Percentiles rank a stretch among this genome's conserved stretches.
Conservation (phyloP, 2,113 vertebrate genomes). For the Labeo catla region DNA sequence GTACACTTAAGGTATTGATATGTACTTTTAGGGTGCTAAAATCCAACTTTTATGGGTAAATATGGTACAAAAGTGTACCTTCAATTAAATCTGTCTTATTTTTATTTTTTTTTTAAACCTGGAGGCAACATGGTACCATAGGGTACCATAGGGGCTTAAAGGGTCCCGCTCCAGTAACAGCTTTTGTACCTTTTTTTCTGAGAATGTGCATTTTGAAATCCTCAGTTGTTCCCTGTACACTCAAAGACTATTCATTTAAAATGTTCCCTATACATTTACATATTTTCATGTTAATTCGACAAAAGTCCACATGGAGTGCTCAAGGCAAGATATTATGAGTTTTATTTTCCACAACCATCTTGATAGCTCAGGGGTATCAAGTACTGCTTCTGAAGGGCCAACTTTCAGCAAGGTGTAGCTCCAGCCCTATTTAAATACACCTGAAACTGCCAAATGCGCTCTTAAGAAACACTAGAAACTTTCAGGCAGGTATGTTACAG, state of each 20-base stretch:
- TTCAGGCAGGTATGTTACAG: not conserved
- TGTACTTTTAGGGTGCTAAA: too few species aligned
- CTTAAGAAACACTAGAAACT: not conserved
- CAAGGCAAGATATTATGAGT: not conserved
- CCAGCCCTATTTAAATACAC: not conserved
- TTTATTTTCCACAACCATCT: not conserved
- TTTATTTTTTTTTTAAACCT: too few species aligned
- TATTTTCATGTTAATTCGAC: not conserved
- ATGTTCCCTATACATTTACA: not conserved
- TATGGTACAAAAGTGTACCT: not conserved
- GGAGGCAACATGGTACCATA: too few species aligned
- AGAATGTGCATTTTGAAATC: not conserved
- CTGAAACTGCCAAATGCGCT: not conserved
- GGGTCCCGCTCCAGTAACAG: too few species aligned
- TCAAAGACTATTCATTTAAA: not conserved
- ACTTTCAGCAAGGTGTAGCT: not conserved
- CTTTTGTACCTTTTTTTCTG: too few species aligned
- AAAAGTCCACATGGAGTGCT: not conserved
- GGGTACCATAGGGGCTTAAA: not conserved
- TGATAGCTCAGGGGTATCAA: not conserved
- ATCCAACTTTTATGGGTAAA: too few species aligned
- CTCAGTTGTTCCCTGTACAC: not conserved
- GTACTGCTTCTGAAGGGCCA: not conserved
- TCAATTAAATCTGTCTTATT: too few species aligned
- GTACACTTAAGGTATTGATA: too few species aligned